Conservation (phyloP, 2,888 invertebrate genomes). For the Hyalella azteca region DNA sequence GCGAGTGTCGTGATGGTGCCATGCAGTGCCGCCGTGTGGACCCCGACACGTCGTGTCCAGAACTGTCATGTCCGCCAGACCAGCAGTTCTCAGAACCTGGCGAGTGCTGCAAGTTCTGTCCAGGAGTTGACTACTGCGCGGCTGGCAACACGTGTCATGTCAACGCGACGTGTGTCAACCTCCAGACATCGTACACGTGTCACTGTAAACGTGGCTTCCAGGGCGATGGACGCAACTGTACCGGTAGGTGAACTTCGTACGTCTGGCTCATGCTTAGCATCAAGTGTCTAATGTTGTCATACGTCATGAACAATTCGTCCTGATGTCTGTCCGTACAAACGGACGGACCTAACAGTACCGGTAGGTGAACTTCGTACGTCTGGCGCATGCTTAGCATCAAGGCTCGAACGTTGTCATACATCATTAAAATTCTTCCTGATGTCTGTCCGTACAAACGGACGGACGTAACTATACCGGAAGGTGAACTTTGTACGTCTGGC, state of each 20-base stretch:
- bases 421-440: too few relatives aligned
- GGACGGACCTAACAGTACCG: too few relatives aligned
- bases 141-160: constrained; percentile 82
- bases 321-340: too few relatives aligned
- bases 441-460: too few relatives aligned
- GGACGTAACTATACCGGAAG: too few relatives aligned
- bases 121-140: constrained; percentile 68
- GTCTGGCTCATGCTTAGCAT: too few relatives aligned
- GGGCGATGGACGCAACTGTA: constrained; percentile 73
- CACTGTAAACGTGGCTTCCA: constrained; percentile 88
- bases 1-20: constrained; percentile 81
- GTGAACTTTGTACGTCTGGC: too few relatives aligned
- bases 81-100: constrained; percentile 82
- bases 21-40: constrained; percentile 79
- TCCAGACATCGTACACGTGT: constrained; percentile 88
- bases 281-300: too few relatives aligned
- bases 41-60: constrained; percentile 77
- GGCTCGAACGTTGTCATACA: too few relatives aligned
- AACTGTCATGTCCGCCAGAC: constrained; percentile 76
- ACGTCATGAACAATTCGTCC: too few relatives aligned
- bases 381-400: too few relatives aligned
- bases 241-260: constrained; percentile 62
- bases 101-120: constrained; percentile 89
- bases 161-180: constrained; percentile 89
- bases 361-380: too few relatives aligned